A percentile compares a stretch with the other conserved stretches of the same genome.
Conservation (phyloP, 2,797 vertebrate genomes). For the Neostethus bicornis region DNA sequence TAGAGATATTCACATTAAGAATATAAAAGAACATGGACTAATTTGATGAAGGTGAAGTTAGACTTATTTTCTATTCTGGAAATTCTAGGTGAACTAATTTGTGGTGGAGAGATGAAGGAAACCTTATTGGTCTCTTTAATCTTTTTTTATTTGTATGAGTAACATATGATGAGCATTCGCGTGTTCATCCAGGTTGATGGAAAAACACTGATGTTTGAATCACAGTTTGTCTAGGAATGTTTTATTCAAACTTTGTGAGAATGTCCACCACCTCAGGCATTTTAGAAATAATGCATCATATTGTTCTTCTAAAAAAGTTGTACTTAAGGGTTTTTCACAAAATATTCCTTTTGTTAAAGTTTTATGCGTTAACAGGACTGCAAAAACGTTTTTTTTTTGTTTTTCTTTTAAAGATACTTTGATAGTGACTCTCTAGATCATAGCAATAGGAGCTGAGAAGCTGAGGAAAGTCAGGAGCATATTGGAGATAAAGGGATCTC, state of each 20-base stretch:
- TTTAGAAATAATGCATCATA: conserved; percentile 18
- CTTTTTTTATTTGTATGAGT: no score
- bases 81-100: no score
- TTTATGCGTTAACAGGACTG: background rate
- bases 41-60: no score
- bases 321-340: background rate
- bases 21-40: no score
- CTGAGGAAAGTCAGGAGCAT: conserved; percentile 15
- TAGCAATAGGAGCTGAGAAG: background rate
- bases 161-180: conserved; percentile 25
- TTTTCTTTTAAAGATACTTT: no score
- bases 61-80: no score
- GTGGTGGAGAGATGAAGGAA: no score
- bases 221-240: conserved; percentile 44
- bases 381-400: no score
- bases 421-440: conserved; percentile 3
- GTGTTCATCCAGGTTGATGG: conserved; percentile 29
- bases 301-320: background rate
- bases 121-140: no score
- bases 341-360: conserved; percentile 1
- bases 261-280: conserved; percentile 16
- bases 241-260: conserved; percentile 28
- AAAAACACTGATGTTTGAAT: conserved; percentile 34
- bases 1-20: no score
- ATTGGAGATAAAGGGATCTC: conserved; percentile 47